phyloP scores from a whole-genome alignment of 2,797 vertebrate species.

The Selene dorsalis region DNA sequence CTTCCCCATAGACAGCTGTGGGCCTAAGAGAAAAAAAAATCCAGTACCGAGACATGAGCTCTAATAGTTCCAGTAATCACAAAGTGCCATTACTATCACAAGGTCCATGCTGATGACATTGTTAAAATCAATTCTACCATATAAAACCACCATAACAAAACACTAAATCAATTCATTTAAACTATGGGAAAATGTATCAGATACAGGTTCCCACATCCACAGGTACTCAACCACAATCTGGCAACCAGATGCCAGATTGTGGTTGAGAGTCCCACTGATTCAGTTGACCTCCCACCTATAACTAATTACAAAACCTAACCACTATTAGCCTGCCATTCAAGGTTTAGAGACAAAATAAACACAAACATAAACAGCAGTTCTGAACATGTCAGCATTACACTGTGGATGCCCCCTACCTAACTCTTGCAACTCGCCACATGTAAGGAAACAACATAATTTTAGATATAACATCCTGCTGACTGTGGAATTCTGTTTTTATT shows the following conservation, averaged over 20 bases:
- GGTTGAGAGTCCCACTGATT: slow-evolving; percentile 35
- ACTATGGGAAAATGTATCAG: slow-evolving; percentile 25
- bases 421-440: slow-evolving; percentile 40
- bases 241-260: slow-evolving; percentile 73
- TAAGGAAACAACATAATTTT: slow-evolving; percentile 32
- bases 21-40: slow-evolving; percentile 65
- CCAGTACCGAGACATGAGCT: not conserved
- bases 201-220: slow-evolving; percentile 57
- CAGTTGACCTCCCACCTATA: slow-evolving; percentile 56
- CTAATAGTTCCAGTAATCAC: not conserved
- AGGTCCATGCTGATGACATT: slow-evolving; percentile 1
- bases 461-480: slow-evolving; percentile 35
- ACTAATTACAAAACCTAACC: slow-evolving; percentile 45
- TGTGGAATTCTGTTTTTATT: slow-evolving; percentile 24
- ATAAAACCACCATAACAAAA: slow-evolving; percentile 12
- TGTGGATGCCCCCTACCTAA: not conserved
- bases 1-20: slow-evolving; percentile 86
- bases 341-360: slow-evolving; percentile 58
- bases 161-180: slow-evolving; percentile 16
- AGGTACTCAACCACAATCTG: slow-evolving; percentile 61
- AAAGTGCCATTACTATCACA: not conserved
- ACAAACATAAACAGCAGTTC: slow-evolving; percentile 63
- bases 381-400: slow-evolving; percentile 52
- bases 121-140: not conserved
- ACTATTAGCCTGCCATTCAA: slow-evolving; percentile 51